Conservation (phyloP, 2,888 invertebrate genomes). For the Campoplex nolae region DNA sequence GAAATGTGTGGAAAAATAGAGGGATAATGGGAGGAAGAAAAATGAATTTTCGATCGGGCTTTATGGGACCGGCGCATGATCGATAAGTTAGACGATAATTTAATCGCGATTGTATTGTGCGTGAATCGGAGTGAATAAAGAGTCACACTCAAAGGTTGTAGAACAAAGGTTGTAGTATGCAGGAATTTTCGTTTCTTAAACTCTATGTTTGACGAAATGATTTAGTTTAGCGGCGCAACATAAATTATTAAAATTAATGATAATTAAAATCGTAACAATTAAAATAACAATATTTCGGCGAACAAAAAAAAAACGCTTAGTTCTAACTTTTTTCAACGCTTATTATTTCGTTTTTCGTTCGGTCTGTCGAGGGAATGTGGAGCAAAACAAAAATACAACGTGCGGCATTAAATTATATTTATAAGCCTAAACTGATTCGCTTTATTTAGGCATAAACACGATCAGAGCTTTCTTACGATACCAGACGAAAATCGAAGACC, state of each 20-base stretch:
- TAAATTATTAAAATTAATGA: constrained; percentile 53
- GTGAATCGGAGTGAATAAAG: constrained; percentile 42
- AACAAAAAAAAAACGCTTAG: constrained; percentile 38
- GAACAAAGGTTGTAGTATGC: constrained; percentile 13
- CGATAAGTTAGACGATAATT: constrained; percentile 58
- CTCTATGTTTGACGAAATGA: background rate
- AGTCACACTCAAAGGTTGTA: constrained; percentile 1
- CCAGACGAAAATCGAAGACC: constrained; percentile 41
- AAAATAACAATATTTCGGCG: constrained; percentile 57
- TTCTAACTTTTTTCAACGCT: constrained; percentile 24
- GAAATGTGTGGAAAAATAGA: background rate
- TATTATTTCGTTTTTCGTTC: constrained; percentile 20
- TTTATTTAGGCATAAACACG: constrained; percentile 79
- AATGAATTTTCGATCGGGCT: constrained; percentile 32
- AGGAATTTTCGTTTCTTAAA: constrained; percentile 32
- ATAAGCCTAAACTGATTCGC: constrained; percentile 75
- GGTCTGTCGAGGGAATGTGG: constrained; percentile 76
- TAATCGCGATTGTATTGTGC: constrained; percentile 61
- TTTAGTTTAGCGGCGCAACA: constrained; percentile 50
- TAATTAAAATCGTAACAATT: constrained; percentile 54
- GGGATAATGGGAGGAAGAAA: background rate
- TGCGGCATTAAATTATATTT: constrained; percentile 73
- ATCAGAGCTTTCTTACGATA: constrained; percentile 67
- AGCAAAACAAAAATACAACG: constrained; percentile 71
- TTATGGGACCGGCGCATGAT: constrained; percentile 49